Evolutionary conservation across 2,888 invertebrate species (phyloP).

Genomic region (Coenonympha glycerion): DNA sequence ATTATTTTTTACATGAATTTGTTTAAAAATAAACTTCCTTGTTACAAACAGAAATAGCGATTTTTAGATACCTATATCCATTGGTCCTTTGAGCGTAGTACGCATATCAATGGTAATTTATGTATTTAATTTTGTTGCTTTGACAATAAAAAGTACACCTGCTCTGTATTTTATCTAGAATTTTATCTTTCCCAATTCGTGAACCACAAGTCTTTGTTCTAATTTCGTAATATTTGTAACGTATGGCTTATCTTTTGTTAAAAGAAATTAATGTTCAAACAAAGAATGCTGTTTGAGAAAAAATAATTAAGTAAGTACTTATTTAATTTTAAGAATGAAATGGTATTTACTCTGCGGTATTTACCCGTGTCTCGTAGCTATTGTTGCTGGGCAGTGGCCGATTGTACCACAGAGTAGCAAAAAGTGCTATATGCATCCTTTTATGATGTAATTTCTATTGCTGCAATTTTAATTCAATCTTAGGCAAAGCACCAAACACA

Average conservation of each 20-base stretch:
- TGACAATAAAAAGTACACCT: constrained; percentile 51
- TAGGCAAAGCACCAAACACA: constrained; percentile 66
- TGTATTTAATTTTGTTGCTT: constrained; percentile 36
- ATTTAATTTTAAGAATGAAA: no score
- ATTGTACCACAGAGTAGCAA: no score
- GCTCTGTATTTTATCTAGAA: background rate
- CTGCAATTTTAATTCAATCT: constrained; percentile 36
- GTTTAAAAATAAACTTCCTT: background rate
- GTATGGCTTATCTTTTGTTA: no score
- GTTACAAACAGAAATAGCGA: no score
- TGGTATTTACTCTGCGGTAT: no score
- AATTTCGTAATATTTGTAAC: background rate
- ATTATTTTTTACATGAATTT: background rate
- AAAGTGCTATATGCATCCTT: no score
- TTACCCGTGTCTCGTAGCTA: no score
- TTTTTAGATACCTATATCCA: background rate
- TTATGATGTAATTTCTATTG: no score
- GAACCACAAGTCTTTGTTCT: constrained; percentile 15
- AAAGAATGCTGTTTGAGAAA: no score
- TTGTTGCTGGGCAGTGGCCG: no score
- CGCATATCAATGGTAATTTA: background rate
- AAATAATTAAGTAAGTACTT: no score
- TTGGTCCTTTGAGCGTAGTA: background rate
- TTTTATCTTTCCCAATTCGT: constrained; percentile 8
- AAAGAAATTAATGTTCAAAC: no score